Percentiles rank a stretch among this genome's conserved stretches.
Conservation (phyloP, 2,113 vertebrate species). For the Emydura subglobosa region DNA sequence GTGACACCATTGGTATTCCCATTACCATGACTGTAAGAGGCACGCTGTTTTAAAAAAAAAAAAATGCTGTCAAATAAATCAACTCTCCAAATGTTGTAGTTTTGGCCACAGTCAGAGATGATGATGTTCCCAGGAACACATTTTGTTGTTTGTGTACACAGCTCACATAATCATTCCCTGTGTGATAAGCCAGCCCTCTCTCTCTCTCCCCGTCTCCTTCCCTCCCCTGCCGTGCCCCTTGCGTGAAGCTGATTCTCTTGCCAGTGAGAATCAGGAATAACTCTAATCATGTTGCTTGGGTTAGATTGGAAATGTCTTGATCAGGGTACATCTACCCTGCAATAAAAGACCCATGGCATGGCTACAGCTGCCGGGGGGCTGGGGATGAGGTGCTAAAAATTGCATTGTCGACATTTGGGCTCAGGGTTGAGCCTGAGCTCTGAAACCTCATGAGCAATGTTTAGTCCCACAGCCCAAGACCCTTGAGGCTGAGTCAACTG, state of each 20-base stretch:
- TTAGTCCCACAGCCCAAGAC: background rate
- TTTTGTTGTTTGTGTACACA: background rate
- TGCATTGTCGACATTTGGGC: background rate
- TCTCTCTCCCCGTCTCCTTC: background rate
- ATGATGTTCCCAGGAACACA: background rate
- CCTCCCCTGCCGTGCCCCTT: too few species aligned
- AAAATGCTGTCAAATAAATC: background rate
- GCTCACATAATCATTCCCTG: rapidly evolving
- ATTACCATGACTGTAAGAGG: background rate
- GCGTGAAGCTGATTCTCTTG: too few species aligned
- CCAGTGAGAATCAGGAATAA: background rate
- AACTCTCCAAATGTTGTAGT: background rate
- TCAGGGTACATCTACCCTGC: background rate
- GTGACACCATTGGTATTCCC: background rate
- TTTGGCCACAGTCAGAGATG: background rate
- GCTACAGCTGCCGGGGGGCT: background rate
- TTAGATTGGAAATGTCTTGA: background rate
- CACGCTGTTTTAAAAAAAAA: rapidly evolving
- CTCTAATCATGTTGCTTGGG: background rate
- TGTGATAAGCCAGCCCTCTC: rapidly evolving
- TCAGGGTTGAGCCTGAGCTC: background rate
- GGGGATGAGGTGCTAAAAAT: background rate
- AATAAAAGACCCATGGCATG: background rate
- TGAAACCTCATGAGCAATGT: background rate
- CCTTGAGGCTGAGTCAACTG: background rate